phyloP scores from a whole-genome alignment of 2,113 vertebrate genomes.

The Gymnarchus niloticus region DNA sequence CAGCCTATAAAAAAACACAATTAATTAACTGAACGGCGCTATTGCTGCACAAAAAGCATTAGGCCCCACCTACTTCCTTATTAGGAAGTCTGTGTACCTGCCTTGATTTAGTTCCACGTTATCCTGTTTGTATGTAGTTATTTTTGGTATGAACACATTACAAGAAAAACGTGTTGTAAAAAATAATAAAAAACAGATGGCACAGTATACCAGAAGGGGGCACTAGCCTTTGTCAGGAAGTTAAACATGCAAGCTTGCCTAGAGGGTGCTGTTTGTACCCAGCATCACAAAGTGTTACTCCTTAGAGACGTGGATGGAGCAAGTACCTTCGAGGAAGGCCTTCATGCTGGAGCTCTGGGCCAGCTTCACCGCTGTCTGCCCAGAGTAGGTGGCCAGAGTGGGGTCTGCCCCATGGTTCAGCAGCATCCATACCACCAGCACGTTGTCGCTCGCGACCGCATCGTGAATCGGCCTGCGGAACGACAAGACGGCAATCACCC shows the following conservation, averaged over 20 bases:
- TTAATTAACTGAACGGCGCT: neutral
- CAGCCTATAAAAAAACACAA: neutral
- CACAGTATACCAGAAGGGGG: neutral
- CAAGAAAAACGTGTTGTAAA: neutral
- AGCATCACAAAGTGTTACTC: neutral
- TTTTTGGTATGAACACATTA: neutral
- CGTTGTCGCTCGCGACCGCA: conserved; percentile 89
- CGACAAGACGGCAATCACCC: neutral
- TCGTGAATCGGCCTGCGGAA: conserved; percentile 84
- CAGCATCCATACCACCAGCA: conserved; percentile 91
- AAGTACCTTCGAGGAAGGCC: conserved; percentile 80
- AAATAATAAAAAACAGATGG: neutral
- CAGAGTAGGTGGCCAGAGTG: conserved; percentile 92
- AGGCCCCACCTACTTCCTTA: neutral
- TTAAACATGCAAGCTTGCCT: too few relatives aligned
- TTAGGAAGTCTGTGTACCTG: neutral
- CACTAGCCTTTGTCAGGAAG: too few relatives aligned
- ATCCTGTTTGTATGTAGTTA: too few relatives aligned
- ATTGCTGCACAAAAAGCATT: too few relatives aligned
- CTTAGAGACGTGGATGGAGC: neutral
- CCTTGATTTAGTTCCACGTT: neutral
- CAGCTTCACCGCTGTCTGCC: conserved; percentile 88
- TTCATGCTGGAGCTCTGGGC: conserved; percentile 89
- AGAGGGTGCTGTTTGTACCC: neutral
- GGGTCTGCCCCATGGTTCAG: conserved; percentile 95